Evolutionary conservation across 2,113 vertebrate species (phyloP).

Genomic region (Oenanthe oenanthe): DNA sequence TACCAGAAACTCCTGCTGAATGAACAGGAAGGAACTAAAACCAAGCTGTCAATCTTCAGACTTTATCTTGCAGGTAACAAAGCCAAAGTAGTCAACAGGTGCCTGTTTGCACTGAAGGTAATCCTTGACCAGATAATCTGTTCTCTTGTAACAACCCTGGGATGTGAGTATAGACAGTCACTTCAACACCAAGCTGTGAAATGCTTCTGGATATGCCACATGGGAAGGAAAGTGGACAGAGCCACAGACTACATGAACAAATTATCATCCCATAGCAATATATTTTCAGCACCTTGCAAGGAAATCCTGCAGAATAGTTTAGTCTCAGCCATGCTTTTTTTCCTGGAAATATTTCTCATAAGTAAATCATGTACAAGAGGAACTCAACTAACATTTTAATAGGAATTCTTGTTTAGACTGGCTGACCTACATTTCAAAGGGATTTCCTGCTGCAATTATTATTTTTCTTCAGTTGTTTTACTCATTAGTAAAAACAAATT

Average conservation of each 20-base stretch:
- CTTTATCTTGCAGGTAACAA: neutral
- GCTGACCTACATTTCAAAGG: slow-evolving; percentile 54
- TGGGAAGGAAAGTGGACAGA: neutral
- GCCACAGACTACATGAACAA: slow-evolving; percentile 10
- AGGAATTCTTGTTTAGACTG: slow-evolving; percentile 68
- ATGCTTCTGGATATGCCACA: neutral
- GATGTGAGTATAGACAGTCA: neutral
- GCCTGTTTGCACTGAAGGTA: neutral
- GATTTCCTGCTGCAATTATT: slow-evolving; percentile 53
- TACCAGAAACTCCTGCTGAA: neutral
- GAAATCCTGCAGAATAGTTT: slow-evolving; percentile 64
- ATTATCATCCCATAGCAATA: slow-evolving; percentile 3
- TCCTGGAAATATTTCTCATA: slow-evolving; percentile 65
- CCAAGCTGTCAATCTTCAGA: neutral
- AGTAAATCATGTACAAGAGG: slow-evolving; percentile 58
- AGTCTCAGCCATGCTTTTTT: slow-evolving; percentile 64
- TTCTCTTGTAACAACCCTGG: neutral
- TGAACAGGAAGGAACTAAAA: neutral
- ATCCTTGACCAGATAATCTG: neutral
- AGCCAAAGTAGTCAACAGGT: neutral
- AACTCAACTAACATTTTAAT: slow-evolving; percentile 66
- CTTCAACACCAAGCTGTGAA: neutral
- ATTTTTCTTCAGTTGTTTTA: slow-evolving; percentile 57
- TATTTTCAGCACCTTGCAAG: slow-evolving; percentile 47
- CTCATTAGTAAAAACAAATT: neutral